Conservation (phyloP, 53 echinoderm and acorn worm genomes). For the Mesocentrotus franciscanus region DNA sequence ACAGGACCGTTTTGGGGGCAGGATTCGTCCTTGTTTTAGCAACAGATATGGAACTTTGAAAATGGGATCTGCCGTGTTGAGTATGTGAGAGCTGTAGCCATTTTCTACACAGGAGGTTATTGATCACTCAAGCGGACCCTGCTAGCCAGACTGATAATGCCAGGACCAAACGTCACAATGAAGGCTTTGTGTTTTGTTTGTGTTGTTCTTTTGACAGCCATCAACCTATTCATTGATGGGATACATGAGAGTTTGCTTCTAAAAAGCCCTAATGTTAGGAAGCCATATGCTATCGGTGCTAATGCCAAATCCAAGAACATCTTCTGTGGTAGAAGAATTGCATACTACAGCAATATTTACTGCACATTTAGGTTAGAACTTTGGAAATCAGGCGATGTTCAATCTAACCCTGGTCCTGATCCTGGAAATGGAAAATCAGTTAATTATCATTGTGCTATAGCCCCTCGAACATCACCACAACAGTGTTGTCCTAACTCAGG, state of each 20-base stretch:
- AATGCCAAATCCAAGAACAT: neutral
- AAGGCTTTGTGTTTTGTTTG: too few relatives aligned
- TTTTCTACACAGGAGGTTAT: too few relatives aligned
- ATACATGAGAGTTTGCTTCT: neutral
- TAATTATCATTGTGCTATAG: neutral
- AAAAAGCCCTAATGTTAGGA: neutral
- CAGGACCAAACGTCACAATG: too few relatives aligned
- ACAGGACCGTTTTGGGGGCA: too few relatives aligned
- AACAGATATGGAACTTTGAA: too few relatives aligned
- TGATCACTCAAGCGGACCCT: too few relatives aligned
- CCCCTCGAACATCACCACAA: neutral
- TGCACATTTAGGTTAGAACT: neutral
- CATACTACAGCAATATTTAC: neutral
- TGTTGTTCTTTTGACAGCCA: too few relatives aligned
- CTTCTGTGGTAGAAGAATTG: neutral
- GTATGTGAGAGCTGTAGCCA: too few relatives aligned
- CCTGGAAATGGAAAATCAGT: neutral
- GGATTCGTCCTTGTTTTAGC: too few relatives aligned
- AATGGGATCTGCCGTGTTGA: too few relatives aligned
- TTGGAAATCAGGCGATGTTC: neutral
- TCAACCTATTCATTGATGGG: neutral
- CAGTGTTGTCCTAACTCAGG: neutral
- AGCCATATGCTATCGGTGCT: neutral
- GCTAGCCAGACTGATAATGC: too few relatives aligned
- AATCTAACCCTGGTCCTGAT: neutral